A percentile compares a stretch with the other conserved stretches of the same genome.
Conservation (phyloP, 2,888 invertebrate species). For the Cheilosia variabilis region DNA sequence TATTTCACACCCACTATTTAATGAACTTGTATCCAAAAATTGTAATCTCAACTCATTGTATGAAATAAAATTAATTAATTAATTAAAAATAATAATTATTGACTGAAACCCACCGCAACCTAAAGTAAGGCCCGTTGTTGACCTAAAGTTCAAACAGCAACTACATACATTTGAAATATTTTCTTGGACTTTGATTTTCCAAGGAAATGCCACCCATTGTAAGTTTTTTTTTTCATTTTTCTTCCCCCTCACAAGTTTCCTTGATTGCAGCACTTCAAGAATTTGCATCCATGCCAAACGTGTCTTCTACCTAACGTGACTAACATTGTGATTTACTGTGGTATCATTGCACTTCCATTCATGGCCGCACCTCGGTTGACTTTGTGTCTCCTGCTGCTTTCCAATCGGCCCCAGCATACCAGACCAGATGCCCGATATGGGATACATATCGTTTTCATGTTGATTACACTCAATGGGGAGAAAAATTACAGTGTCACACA, state of each 20-base stretch:
- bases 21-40: no score
- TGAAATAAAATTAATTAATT: no score
- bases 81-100: no score
- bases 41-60: no score
- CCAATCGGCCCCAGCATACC: slow-evolving; percentile 18
- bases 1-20: no score
- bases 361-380: slow-evolving; percentile 62
- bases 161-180: no score
- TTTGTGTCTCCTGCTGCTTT: slow-evolving; percentile 41
- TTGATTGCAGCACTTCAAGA: slow-evolving; percentile 71
- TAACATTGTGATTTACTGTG: slow-evolving; percentile 70
- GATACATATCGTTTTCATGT: slow-evolving; percentile 54
- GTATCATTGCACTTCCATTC: slow-evolving; percentile 66
- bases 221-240: neutral
- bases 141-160: no score
- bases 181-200: no score
- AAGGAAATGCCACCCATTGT: no score
- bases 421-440: slow-evolving; percentile 46
- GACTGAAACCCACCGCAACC: no score
- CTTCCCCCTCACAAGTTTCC: slow-evolving; percentile 7
- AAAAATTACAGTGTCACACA: slow-evolving; percentile 71
- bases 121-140: no score
- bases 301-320: slow-evolving; percentile 63
- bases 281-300: slow-evolving; percentile 69
- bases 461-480: slow-evolving; percentile 65